Conservation (phyloP, 2,797 vertebrate genomes). For the Natrix natrix region DNA sequence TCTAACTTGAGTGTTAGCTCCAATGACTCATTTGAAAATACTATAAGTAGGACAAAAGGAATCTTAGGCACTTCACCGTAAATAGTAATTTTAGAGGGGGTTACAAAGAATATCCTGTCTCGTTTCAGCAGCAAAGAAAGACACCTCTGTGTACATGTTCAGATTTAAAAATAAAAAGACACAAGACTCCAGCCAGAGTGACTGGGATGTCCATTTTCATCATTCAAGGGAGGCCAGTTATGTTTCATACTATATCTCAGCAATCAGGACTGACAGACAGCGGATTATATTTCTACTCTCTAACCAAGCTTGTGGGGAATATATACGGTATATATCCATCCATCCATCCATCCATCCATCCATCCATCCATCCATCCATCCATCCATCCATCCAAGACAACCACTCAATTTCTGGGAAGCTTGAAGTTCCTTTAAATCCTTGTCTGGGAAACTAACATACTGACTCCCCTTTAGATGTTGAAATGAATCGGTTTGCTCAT, state of each 20-base stretch:
- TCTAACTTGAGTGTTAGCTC: not conserved
- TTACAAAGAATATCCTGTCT: slow-evolving; percentile 1
- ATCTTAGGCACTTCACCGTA: slow-evolving; percentile 2
- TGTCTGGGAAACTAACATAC: not conserved
- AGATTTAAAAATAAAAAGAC: not conserved
- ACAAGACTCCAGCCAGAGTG: not conserved
- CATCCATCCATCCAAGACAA: too few species aligned
- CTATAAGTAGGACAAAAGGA: not conserved
- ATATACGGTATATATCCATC: too few species aligned
- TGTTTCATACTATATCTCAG: not conserved
- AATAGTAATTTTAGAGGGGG: slow-evolving; percentile 23
- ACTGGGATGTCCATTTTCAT: not conserved
- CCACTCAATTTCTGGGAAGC: not conserved
- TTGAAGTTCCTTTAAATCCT: not conserved
- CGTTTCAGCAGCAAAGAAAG: slow-evolving; percentile 47
- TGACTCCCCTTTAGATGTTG: not conserved
- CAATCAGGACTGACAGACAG: not conserved
- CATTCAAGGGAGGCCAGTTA: not conserved
- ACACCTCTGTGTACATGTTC: slow-evolving; percentile 29
- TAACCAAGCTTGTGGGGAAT: not conserved
- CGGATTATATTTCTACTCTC: not conserved
- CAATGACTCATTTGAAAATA: slow-evolving; percentile 3
- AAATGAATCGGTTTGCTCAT: not conserved
- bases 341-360: too few species aligned
- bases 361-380: too few species aligned